These are phyloP conservation scores for Erebia epiphron DNA, from an alignment of 2,888 invertebrate genomes.

Conservation along the genomic window DNA sequence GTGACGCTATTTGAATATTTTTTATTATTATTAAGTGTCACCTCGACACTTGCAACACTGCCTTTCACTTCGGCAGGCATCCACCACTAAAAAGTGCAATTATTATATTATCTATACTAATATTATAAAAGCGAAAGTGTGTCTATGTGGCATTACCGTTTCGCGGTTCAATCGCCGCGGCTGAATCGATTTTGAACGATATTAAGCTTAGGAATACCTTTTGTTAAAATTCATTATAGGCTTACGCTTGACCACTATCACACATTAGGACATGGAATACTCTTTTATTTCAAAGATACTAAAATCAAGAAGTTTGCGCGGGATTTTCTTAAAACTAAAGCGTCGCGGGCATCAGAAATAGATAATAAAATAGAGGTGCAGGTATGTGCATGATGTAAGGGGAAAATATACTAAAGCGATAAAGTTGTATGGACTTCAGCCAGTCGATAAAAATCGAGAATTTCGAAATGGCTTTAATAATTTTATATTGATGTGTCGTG, in stretches of 20 bases:
- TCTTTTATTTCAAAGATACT: no score
- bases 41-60: slow-evolving; percentile 4
- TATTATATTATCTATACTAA: no score
- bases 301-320: no score
- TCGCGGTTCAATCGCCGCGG: no score
- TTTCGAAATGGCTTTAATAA: neutral
- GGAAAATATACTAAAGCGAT: no score
- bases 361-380: neutral
- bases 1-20: neutral
- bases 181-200: neutral
- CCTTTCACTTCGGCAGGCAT: neutral
- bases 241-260: no score
- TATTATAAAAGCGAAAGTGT: neutral
- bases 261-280: no score
- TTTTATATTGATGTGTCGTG: no score
- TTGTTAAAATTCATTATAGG: no score
- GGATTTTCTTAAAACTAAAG: neutral
- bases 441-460: neutral
- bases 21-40: neutral
- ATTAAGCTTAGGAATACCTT: no score
- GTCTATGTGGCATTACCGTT: neutral
- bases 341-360: neutral
- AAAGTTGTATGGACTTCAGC: neutral
- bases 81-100: neutral
- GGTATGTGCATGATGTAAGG: neutral